phyloP scores from a whole-genome alignment of 2,888 invertebrate species.

The Auanema freiburgensis region DNA sequence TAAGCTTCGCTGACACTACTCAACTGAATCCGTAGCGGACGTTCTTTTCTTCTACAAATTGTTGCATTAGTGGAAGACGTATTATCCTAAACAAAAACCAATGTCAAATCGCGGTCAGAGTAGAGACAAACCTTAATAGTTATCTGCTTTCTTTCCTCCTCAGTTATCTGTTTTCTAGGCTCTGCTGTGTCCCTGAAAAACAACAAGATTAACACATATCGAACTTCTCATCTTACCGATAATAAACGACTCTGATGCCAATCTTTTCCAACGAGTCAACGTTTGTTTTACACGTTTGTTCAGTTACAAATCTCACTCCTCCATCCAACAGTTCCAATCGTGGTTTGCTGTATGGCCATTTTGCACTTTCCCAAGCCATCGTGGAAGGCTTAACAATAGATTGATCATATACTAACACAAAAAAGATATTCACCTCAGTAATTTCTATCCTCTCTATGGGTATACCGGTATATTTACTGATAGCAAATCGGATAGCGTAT shows the following conservation, averaged over 20 bases:
- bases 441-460: conserved; percentile 36
- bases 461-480: conserved; percentile 27
- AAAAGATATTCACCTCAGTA: conserved; percentile 22
- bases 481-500: conserved; percentile 19
- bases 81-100: conserved; percentile 21
- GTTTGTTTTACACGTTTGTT: conserved; percentile 5
- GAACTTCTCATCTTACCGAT: conserved; percentile 22
- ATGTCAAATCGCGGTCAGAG: too few relatives aligned
- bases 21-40: conserved; percentile 58
- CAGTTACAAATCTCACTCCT: conserved; percentile 16
- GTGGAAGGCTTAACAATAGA: conserved; percentile 12
- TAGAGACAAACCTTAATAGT: conserved; percentile 31
- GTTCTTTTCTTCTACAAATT: conserved; percentile 37
- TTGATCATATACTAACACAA: background rate
- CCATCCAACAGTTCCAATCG: conserved; percentile 40
- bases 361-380: conserved; percentile 27
- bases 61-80: conserved; percentile 10
- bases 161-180: conserved; percentile 37
- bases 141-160: conserved; percentile 52
- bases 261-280: conserved; percentile 19
- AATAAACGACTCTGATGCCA: conserved; percentile 34
- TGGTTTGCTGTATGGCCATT: conserved; percentile 41
- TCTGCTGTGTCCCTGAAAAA: conserved; percentile 46
- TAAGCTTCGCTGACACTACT: conserved; percentile 48
- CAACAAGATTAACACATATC: background rate